A percentile compares a stretch with the other conserved stretches of the same genome.
phyloP scores from a whole-genome alignment of 2,113 vertebrate species.

The Eurystomus gularis region DNA sequence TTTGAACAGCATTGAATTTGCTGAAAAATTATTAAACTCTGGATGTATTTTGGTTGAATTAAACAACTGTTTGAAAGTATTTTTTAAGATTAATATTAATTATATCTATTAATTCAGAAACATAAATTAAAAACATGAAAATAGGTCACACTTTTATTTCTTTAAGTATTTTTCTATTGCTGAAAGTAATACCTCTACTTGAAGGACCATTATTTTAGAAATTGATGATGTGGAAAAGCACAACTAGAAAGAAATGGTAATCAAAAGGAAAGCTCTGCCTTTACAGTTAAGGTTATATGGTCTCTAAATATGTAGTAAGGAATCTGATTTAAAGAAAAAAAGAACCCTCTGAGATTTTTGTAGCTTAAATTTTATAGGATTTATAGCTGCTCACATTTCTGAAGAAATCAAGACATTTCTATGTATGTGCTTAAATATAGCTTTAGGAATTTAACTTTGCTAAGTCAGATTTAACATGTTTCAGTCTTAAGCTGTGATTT shows the following conservation, averaged over 20 bases:
- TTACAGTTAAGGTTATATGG: neutral
- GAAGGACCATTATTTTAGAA: neutral
- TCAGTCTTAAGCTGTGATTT: neutral
- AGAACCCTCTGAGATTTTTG: neutral
- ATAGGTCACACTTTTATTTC: neutral
- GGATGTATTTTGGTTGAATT: conserved; percentile 16
- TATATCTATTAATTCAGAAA: conserved; percentile 35
- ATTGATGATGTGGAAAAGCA: neutral
- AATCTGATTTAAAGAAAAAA: neutral
- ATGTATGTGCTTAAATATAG: neutral
- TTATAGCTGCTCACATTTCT: neutral
- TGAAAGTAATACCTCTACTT: neutral
- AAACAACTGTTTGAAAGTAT: neutral
- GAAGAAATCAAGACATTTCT: neutral
- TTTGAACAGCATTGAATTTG: conserved; percentile 8
- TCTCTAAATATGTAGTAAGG: neutral
- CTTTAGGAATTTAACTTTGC: neutral
- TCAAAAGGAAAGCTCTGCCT: neutral
- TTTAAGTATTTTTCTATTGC: neutral
- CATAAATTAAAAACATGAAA: neutral
- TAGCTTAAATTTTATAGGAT: neutral
- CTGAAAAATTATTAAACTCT: conserved; percentile 23
- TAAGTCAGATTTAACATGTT: neutral
- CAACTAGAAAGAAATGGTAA: neutral
- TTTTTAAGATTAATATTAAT: conserved; percentile 35